Evolutionary conservation across 2,888 invertebrate species (phyloP).

Genomic region (Nomada ruficornis): DNA sequence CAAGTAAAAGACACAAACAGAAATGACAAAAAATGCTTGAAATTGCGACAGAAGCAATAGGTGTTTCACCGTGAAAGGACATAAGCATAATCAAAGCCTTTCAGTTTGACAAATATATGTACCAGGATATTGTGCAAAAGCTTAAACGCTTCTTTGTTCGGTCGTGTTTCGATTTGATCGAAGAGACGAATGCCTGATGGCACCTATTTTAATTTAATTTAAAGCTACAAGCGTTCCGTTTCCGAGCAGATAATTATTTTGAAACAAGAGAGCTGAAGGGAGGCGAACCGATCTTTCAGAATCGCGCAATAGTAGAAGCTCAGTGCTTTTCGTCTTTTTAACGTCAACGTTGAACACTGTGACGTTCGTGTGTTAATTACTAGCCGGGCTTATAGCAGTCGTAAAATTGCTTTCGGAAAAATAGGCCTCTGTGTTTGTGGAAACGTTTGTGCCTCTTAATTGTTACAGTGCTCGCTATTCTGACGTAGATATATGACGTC

Average conservation of each 20-base stretch:
- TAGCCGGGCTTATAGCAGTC: slow-evolving; percentile 43
- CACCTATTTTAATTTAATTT: not conserved
- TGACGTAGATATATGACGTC: slow-evolving; percentile 34
- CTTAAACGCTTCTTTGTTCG: not conserved
- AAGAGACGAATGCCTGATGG: not conserved
- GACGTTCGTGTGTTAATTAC: slow-evolving; percentile 49
- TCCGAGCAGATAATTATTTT: too few relatives aligned
- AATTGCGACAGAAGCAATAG: too few relatives aligned
- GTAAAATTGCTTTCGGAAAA: slow-evolving; percentile 61
- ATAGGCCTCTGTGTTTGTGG: slow-evolving; percentile 31
- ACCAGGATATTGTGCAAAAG: not conserved
- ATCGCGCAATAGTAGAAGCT: not conserved
- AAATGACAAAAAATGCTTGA: not conserved
- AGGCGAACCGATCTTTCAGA: not conserved
- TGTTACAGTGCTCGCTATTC: not conserved
- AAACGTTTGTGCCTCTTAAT: slow-evolving; percentile 1
- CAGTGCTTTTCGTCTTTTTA: slow-evolving; percentile 1
- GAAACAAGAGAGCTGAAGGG: too few relatives aligned
- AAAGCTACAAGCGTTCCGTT: not conserved
- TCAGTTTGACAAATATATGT: not conserved
- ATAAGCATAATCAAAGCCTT: not conserved
- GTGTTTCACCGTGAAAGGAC: too few relatives aligned
- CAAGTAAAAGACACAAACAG: not conserved
- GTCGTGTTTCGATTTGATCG: not conserved
- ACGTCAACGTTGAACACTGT: slow-evolving; percentile 15